phyloP scores from a whole-genome alignment of 1,140 invertebrate species.

The Leptestheria dahalacensis region DNA sequence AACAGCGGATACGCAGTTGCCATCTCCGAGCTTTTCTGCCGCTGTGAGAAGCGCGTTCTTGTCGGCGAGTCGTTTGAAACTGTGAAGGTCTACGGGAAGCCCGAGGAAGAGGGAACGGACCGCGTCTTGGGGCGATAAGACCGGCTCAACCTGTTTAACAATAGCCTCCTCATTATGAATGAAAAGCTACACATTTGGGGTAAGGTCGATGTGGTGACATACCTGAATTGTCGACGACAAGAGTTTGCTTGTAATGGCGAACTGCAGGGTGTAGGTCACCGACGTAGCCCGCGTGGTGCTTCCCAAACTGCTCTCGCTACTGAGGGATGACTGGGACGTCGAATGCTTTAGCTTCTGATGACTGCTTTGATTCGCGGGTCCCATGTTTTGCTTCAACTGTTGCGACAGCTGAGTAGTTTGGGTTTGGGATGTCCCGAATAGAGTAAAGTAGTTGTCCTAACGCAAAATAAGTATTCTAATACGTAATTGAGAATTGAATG shows the following conservation, averaged over 20 bases:
- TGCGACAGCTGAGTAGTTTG: constrained; percentile 8
- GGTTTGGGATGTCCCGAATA: background rate
- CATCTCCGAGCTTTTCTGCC: constrained; percentile 1
- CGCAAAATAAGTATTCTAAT: background rate
- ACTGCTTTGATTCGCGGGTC: background rate
- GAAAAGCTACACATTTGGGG: no score
- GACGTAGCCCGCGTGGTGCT: background rate
- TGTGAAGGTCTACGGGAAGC: background rate
- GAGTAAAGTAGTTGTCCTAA: background rate
- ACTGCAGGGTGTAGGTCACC: background rate
- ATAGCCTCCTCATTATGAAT: no score
- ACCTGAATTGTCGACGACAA: constrained; percentile 4
- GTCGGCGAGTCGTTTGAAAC: constrained; percentile 4
- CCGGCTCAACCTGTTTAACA: constrained; percentile 4
- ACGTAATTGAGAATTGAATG: no score
- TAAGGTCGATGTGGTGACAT: no score
- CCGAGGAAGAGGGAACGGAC: constrained; percentile 6
- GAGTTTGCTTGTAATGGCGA: background rate
- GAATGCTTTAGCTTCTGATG: background rate
- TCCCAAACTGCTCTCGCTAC: background rate
- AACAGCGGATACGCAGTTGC: background rate
- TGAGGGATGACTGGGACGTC: constrained; percentile 1
- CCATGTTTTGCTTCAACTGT: constrained; percentile 3
- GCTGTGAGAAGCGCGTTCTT: background rate
- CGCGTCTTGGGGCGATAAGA: background rate